Percentiles rank a stretch among this genome's conserved stretches.
Conservation (phyloP, 2,888 invertebrate species). For the Hirtodrosophila cameraria region DNA sequence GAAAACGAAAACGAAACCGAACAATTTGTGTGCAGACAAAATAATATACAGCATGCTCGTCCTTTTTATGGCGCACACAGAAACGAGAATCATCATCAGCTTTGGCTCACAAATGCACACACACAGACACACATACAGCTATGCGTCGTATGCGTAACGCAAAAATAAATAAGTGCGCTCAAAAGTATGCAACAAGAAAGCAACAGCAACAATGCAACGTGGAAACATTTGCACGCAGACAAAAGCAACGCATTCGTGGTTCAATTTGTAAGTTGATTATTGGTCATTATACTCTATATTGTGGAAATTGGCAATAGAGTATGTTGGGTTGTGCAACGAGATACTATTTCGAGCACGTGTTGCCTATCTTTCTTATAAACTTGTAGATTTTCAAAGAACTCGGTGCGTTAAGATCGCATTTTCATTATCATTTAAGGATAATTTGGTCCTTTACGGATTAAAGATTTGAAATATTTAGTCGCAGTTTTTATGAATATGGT, state of each 20-base stretch:
- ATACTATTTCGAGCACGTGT: no score
- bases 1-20: constrained; percentile 4
- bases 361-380: no score
- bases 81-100: constrained; percentile 48
- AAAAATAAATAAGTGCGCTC: constrained; percentile 62
- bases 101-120: constrained; percentile 34
- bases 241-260: neutral
- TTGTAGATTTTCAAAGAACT: no score
- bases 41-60: constrained; percentile 52
- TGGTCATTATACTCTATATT: no score
- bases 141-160: constrained; percentile 53
- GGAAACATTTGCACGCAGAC: constrained; percentile 22
- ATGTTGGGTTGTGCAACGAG: no score
- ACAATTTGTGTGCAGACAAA: constrained; percentile 42
- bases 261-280: constrained; percentile 19
- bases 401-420: no score
- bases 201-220: constrained; percentile 17
- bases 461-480: no score
- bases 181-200: constrained; percentile 51
- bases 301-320: no score
- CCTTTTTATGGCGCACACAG: constrained; percentile 25
- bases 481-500: no score
- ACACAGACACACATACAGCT: neutral
- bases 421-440: no score
- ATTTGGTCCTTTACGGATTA: no score